Base-by-base conservation (phyloP, 2,888 invertebrate genomes). In the Conistra vaccinii region DNA sequence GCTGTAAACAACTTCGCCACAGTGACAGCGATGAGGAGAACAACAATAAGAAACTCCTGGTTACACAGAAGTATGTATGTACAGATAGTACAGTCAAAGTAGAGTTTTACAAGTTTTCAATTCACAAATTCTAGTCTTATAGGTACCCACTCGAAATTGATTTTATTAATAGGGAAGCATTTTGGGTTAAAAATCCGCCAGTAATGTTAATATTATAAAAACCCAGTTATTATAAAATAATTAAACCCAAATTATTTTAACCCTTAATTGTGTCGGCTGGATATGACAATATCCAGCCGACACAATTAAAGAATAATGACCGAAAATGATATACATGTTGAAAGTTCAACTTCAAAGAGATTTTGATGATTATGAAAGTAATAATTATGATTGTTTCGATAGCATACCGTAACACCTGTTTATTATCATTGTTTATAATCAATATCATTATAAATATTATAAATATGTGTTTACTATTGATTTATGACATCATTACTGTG, bases 261-360 rank as follows among this genome's bases (percentile, higher is more conserved):
- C n/a, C n/a, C n/a, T n/a, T n/a, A n/a, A n/a, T n/a, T n/a, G n/a
- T n/a, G n/a, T n/a, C n/a, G n/a, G n/a, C n/a, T n/a, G n/a, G n/a
- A n/a, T n/a, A n/a, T n/a, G n/a, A n/a, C n/a, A n/a, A n/a, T n/a
- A n/a, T n/a, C n/a, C n/a, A n/a, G n/a, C n/a, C n/a, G n/a, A n/a
- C n/a, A n/a, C 12, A 29, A 29, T 58, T 72, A 45, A 9, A 71
- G 10, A 2, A 6, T 45, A 71, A 45, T 48, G 10, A 72, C 4
- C 23, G 53, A 39, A 58, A 58, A 72, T 58, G 3, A 29, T 4
- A 35, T 32, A 35, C 14, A 58, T 26, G 48, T 35, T 29, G 6
- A 17, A 48, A 48, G 17, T 48, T 61, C 5, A 55, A 55, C 29
- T 79, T 62, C 39, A 76, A 70, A 55, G 29, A 69, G 39, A 78